Evolutionary conservation across 64 coral and sea anemone species (phyloP), one percentile per base, ranked within the genome.

Genomic region (Montipora capricornis): DNA sequence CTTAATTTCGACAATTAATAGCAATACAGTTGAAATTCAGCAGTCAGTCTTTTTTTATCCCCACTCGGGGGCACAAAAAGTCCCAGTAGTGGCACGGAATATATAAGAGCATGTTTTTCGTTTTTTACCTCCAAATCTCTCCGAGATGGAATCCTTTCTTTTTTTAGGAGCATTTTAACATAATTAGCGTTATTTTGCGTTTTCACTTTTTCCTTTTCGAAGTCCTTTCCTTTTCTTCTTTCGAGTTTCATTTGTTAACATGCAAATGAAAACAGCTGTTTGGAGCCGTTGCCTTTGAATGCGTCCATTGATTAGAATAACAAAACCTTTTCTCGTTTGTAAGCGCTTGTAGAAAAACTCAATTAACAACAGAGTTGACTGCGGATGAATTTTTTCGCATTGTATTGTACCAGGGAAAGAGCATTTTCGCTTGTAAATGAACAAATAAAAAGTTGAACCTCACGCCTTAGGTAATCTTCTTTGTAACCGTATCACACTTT

Each of bases 231-330:
- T 76, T 67, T 81, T 37, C 73, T 76, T 74, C 51, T 82, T 76
- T 78, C 48, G 93, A 94, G 62, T 90, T 82, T 95, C 80, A 77
- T 85, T 95, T 95, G 93, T 95, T 90, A 90, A 95, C 84, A 95
- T 95, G 93, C 93, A 95, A 95, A 95, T 90, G 66, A 44, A 62
- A 69, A 89, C 93, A 95, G 93, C 93, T 95, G 93, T 80, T 95
- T 95, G 9, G 20, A 88, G 55, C 58, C 70, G 52, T 60, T 77
- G 44, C 48, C 52, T 68, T 90, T 95, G 87, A 50, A 89, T 79
- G 77, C 59, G 46, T 73, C 9, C 26, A 59, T 57, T 95, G 73
- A 95, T 95, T 95, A 90, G 88, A 95, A 95, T 95, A 95, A 95
- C 93, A 95, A 95, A 94, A 90, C 75, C 68, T 78, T 62, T 20